Base-by-base conservation (phyloP, 1,140 invertebrate species). In the Elymnias hypermnestra region DNA sequence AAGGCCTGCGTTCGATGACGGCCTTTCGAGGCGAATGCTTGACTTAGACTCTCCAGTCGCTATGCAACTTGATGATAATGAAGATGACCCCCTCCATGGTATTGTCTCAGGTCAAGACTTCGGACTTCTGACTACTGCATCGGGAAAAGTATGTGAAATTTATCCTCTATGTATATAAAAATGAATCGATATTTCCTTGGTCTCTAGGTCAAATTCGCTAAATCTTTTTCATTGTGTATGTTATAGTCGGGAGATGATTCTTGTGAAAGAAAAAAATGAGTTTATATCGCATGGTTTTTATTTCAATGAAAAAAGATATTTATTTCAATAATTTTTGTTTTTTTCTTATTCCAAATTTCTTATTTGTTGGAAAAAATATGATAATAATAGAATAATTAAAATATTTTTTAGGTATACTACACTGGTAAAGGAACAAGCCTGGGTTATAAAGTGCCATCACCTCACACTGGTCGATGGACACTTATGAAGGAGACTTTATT, bases 41-140 rank as follows among this genome's bases (percentile, higher is more conserved):
- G 81, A 85, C 2, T 22, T 70, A 1, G 77, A 82, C 18, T 47
- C 64, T 3, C 73, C 83, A 0, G 47, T 72, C 1, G 73, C 76
- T 0, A 66, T 74, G 51, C 78, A 84, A 29, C 58, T 85, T 5
- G 71, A 85, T 35, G 82, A 86, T 25, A 69, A 67, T 25, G 76
- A 82, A 21, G 72, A 76, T n/a, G 82, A 85, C 26, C 76, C 72
- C 0, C 50, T 85, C 0, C 4, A 56, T 6, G 61, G 64, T 7
- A 78, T 87, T 3, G 66, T 87, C 41, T 90, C 92, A 21, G 95
- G 94, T 4, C 96, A 96, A 81, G 95, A 97, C 63, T 97, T 98
- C 85, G 91, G 90, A 22, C 72, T 98, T 12, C 78, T 97, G 1
- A 90, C 90, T 66, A 96, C 94, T 3, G 74, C 88, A 2, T 90